phyloP scores from a whole-genome alignment of 2,888 invertebrate genomes.

The Cinara cedri region DNA sequence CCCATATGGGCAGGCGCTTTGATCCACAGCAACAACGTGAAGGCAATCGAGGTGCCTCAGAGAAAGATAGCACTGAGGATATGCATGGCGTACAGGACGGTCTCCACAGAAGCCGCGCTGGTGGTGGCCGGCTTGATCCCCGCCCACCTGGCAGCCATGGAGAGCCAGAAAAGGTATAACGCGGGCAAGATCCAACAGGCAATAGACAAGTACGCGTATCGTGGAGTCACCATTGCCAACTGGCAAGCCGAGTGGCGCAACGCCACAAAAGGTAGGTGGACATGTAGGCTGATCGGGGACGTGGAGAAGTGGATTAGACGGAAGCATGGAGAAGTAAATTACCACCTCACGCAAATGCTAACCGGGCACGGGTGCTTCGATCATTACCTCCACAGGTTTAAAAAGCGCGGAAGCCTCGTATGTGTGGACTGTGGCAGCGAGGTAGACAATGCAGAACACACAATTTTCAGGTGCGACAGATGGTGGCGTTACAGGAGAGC shows the following conservation, averaged over 20 bases:
- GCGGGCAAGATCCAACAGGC: too few species aligned
- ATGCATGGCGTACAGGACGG: slow-evolving; percentile 12
- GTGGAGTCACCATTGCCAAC: neutral
- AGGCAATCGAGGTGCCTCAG: neutral
- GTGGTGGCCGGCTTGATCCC: slow-evolving; percentile 22
- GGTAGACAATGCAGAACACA: neutral
- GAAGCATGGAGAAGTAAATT: slow-evolving; percentile 10
- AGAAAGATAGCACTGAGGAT: neutral
- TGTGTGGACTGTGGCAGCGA: neutral
- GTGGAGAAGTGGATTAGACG: slow-evolving; percentile 5
- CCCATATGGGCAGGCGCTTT: neutral
- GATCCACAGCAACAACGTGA: neutral
- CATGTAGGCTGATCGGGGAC: neutral
- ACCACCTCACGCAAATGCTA: slow-evolving; percentile 6
- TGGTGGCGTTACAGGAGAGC: slow-evolving; percentile 8
- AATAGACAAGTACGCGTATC: neutral
- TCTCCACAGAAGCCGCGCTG: slow-evolving; percentile 1
- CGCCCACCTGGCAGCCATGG: slow-evolving; percentile 10
- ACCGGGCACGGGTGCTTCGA: neutral
- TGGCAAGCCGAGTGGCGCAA: slow-evolving; percentile 13
- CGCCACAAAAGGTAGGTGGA: slow-evolving; percentile 6
- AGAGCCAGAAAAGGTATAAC: too few species aligned
- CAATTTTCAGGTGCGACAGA: slow-evolving; percentile 13
- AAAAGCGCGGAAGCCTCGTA: neutral
- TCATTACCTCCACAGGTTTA: slow-evolving; percentile 3